A percentile compares a stretch with the other conserved stretches of the same genome.
Evolutionary conservation across 1,140 invertebrate genomes (phyloP).

Genomic region (Metaphire vulgaris): DNA sequence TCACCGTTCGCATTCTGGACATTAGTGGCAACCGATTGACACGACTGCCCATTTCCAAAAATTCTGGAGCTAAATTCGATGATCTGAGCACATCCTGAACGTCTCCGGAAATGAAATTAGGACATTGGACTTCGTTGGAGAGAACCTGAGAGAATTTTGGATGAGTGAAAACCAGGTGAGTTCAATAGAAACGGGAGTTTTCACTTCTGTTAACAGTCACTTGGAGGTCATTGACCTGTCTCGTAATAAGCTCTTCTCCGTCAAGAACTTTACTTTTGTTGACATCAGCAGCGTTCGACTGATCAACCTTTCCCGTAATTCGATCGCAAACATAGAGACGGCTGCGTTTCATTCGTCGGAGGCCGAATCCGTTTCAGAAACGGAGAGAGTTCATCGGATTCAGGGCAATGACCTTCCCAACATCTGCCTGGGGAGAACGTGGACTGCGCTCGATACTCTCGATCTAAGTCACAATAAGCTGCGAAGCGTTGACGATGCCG

Average conservation of each 20-base stretch:
- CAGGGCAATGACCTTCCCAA: not conserved
- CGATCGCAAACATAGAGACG: not conserved
- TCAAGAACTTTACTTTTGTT: constrained; percentile 1
- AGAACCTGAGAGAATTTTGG: not conserved
- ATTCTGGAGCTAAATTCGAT: not conserved
- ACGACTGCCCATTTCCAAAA: not conserved
- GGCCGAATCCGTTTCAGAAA: not conserved
- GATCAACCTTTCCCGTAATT: constrained; percentile 11
- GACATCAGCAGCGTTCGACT: not conserved
- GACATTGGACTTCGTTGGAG: not conserved
- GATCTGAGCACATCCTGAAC: not conserved
- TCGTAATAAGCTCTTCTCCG: not conserved
- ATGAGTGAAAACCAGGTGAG: constrained; percentile 1
- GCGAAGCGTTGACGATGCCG: not conserved
- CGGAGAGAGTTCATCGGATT: not conserved
- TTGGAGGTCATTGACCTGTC: constrained; percentile 1
- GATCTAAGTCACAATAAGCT: constrained; percentile 7
- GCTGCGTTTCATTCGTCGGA: not conserved
- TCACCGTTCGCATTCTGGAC: not conserved
- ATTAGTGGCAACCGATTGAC: not conserved
- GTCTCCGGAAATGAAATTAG: not conserved
- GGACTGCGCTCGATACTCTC: not conserved
- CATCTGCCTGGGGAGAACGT: not conserved
- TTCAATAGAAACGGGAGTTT: not conserved
- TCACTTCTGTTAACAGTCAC: not conserved